phyloP scores from a whole-genome alignment of 2,797 vertebrate species.

The Poeciliopsis gracilis region DNA sequence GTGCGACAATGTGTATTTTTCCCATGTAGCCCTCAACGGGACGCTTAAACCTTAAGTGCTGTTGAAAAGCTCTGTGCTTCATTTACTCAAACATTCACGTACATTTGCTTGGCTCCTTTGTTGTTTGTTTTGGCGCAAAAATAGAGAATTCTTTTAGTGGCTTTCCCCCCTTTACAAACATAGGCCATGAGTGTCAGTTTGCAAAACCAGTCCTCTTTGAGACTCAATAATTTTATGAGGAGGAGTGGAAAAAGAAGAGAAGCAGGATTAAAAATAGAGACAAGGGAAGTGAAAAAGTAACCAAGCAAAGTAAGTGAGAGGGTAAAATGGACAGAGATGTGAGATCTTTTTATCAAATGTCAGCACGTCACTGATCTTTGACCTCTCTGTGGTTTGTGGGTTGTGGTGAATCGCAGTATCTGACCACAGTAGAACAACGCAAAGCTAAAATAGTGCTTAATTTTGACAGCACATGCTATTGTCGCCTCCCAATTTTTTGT shows the following conservation, averaged over 20 bases:
- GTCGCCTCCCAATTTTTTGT: conserved; percentile 13
- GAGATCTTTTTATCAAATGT: conserved; percentile 50
- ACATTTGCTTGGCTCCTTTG: conserved; percentile 48
- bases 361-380: conserved; percentile 61
- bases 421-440: conserved; percentile 50
- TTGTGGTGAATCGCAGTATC: conserved; percentile 45
- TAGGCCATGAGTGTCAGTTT: conserved; percentile 45
- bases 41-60: conserved; percentile 56
- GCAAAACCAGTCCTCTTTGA: conserved; percentile 48
- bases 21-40: conserved; percentile 54
- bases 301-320: conserved; percentile 18
- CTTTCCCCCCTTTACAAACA: conserved; percentile 45
- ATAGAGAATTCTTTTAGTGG: conserved; percentile 40
- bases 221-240: conserved; percentile 21
- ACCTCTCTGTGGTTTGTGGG: conserved; percentile 48
- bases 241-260: not conserved
- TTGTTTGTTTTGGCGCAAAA: conserved; percentile 65
- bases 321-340: conserved; percentile 15
- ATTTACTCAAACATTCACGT: conserved; percentile 62
- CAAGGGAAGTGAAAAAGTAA: not conserved
- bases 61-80: conserved; percentile 47
- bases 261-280: not conserved
- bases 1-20: conserved; percentile 60
- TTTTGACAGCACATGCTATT: conserved; percentile 36
- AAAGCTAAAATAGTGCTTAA: conserved; percentile 8